Conservation (phyloP, 2,888 invertebrate species). For the Campoletis raptor region DNA sequence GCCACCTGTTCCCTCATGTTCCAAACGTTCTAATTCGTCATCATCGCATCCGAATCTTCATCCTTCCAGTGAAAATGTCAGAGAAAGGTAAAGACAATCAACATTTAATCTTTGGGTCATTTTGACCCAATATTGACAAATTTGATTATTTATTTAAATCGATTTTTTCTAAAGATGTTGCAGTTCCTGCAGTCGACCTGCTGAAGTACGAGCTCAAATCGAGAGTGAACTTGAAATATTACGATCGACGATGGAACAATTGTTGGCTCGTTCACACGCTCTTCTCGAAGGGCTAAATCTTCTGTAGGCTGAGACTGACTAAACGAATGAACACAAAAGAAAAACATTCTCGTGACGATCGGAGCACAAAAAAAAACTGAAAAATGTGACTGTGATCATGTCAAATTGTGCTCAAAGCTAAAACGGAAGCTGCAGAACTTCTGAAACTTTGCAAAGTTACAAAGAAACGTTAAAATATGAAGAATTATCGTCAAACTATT, state of each 20-base stretch:
- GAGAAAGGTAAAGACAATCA: constrained; percentile 57
- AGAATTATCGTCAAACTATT: constrained; percentile 25
- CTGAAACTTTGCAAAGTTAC: constrained; percentile 21
- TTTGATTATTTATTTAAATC: background rate
- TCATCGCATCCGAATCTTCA: constrained; percentile 41
- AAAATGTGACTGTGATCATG: constrained; percentile 1
- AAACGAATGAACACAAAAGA: constrained; percentile 1
- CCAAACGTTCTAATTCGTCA: constrained; percentile 33
- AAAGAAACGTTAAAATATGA: background rate
- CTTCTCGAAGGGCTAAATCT: constrained; percentile 79
- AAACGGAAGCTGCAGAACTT: constrained; percentile 32
- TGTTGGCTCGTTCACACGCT: constrained; percentile 78
- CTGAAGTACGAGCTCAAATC: constrained; percentile 69
- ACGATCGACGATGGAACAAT: constrained; percentile 78
- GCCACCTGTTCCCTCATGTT: constrained; percentile 32
- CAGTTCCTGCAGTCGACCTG: constrained; percentile 72
- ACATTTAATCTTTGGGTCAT: background rate
- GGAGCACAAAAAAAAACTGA: constrained; percentile 48
- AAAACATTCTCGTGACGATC: background rate
- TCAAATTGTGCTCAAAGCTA: background rate
- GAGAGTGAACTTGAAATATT: constrained; percentile 79
- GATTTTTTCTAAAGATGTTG: constrained; percentile 72
- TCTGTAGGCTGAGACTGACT: constrained; percentile 67
- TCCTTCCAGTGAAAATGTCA: constrained; percentile 42
- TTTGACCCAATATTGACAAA: background rate